A percentile compares a stretch with the other conserved stretches of the same genome.
Conservation (phyloP, 2,797 vertebrate genomes). For the Megalops cyprinoides region DNA sequence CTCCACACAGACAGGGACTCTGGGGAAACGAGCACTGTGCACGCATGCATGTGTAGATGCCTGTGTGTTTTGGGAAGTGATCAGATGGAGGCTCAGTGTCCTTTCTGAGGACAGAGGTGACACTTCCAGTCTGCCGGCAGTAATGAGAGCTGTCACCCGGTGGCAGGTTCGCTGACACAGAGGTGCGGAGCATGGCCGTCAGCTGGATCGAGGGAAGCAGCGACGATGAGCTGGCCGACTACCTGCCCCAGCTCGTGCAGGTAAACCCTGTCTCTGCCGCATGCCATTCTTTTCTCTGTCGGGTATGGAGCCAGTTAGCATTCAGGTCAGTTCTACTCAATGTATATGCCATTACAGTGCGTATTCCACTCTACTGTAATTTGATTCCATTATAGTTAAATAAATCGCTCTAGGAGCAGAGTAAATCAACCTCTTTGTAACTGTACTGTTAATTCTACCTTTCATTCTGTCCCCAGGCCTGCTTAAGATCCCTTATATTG, state of each 20-base stretch:
- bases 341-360: neutral
- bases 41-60: neutral
- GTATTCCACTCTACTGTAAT: no score
- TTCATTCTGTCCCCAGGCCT: no score
- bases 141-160: neutral
- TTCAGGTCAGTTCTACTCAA: neutral
- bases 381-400: neutral
- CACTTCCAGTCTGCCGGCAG: neutral
- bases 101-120: no score
- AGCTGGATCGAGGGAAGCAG: constrained; percentile 88
- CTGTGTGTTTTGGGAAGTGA: neutral
- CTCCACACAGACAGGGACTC: no score
- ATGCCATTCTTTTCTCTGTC: neutral
- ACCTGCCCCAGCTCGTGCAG: constrained; percentile 96
- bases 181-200: constrained; percentile 86
- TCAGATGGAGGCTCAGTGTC: no score
- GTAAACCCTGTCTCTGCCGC: constrained; percentile 62
- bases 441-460: no score
- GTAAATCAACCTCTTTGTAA: no score
- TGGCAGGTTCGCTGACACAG: constrained; percentile 90
- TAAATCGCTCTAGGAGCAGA: neutral
- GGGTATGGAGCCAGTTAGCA: neutral
- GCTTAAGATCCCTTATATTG: no score
- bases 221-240: constrained; percentile 91
- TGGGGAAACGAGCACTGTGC: no score